A percentile compares a stretch with the other conserved stretches of the same genome.
These are phyloP conservation scores for Tetragonisca angustula DNA, from an alignment of 2,888 invertebrate species.

Conservation along the genomic window DNA sequence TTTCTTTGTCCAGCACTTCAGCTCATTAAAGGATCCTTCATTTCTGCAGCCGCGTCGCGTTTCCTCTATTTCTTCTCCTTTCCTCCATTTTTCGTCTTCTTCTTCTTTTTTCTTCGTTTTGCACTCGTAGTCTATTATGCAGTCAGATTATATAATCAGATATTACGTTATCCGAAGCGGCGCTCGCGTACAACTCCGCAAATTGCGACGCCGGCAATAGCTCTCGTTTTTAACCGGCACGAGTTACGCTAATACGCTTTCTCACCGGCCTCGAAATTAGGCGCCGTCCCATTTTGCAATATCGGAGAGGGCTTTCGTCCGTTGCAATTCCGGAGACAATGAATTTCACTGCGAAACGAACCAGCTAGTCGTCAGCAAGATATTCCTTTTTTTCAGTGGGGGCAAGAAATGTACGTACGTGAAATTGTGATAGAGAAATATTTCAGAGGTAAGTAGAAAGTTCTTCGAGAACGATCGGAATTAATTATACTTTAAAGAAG, in stretches of 20 bases:
- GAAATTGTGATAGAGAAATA: too few relatives aligned
- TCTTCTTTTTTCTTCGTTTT: constrained; percentile 2
- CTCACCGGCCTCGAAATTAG: background rate
- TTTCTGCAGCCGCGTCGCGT: constrained; percentile 15
- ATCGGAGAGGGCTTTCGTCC: background rate
- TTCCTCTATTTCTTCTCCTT: background rate
- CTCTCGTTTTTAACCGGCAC: constrained; percentile 4
- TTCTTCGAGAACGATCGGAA: too few relatives aligned
- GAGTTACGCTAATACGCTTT: background rate
- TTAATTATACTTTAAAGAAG: too few relatives aligned
- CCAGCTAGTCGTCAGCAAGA: too few relatives aligned
- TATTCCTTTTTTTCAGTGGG: too few relatives aligned
- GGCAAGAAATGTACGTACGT: too few relatives aligned
- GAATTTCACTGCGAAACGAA: background rate
- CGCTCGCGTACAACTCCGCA: background rate
- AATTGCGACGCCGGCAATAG: constrained; percentile 39
- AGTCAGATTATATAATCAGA: constrained; percentile 37
- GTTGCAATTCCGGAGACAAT: background rate
- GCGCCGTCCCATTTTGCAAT: background rate
- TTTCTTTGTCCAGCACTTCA: constrained; percentile 46
- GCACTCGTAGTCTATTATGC: constrained; percentile 31
- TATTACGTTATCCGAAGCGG: background rate
- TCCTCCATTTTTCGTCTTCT: background rate
- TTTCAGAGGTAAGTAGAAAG: too few relatives aligned
- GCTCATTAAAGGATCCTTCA: constrained; percentile 53